Evolutionary conservation across 2,113 vertebrate genomes (phyloP).

Genomic region (Pachyramphus minor): DNA sequence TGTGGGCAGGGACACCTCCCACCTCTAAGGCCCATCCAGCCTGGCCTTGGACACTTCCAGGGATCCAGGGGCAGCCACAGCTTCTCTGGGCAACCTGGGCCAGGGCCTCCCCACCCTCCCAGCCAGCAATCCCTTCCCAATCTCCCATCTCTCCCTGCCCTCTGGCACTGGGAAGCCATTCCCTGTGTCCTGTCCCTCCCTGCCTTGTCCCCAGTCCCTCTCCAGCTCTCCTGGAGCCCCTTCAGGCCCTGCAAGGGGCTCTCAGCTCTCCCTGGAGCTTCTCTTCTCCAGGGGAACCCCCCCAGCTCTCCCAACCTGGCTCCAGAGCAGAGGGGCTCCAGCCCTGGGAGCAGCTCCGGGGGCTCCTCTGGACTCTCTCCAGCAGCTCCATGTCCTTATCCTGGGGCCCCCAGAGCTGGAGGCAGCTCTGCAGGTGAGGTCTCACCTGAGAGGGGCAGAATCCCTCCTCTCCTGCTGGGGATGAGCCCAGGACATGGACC

Average conservation of each 20-base stretch:
- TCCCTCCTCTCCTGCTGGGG: neutral
- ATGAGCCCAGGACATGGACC: neutral
- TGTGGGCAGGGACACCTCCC: neutral
- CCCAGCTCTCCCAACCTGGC: neutral
- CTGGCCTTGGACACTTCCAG: neutral
- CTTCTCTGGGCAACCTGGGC: neutral
- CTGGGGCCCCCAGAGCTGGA: neutral
- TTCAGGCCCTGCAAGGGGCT: neutral
- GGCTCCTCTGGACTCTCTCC: neutral
- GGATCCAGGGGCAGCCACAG: neutral
- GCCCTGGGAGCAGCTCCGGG: neutral
- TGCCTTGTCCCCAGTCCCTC: neutral
- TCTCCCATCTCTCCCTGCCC: neutral
- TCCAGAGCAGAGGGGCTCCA: neutral
- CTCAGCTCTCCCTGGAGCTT: neutral
- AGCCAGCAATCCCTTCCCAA: neutral
- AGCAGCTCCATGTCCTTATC: neutral
- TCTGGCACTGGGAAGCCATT: neutral
- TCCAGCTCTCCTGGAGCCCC: neutral
- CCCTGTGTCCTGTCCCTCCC: neutral
- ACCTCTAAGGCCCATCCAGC: neutral
- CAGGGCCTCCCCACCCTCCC: neutral
- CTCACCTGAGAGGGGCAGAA: neutral
- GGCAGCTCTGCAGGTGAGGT: neutral
- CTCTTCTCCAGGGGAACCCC: neutral